Base-by-base conservation (phyloP, 2,797 vertebrate species). In the Eremophila alpestris region DNA sequence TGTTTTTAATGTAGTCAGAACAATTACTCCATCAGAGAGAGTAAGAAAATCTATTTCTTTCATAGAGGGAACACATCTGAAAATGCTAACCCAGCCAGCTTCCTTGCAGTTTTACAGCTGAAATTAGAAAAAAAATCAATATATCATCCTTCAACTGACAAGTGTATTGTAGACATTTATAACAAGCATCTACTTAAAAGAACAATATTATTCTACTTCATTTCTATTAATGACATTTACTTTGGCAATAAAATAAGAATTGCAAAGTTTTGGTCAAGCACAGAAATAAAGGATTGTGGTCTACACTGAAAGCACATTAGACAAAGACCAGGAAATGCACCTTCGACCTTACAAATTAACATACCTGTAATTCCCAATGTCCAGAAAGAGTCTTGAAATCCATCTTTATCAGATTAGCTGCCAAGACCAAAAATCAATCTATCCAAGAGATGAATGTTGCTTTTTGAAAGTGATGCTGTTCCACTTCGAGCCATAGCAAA, bases 91-190 rank as follows among this genome's bases (percentile, higher is more conserved):
- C 56, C 46, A 90, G 67, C 7, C 54, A 81, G 15, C 26, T 91
- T 40, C 48, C 52, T 77, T 69, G 23, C 17, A 82, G 19, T 79
- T 86, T 78, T 89, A 67, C 13, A 43, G 63, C 10, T 83, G 46
- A 95, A 95, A 90, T 73, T 62, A 87, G 75, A 87, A 63, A 77
- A 92, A 9, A 89, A 92, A 95, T 90, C 92, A 89, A 90, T 96
- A 85, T 29, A 58, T 80, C 49, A 76, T 90, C 59, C 60, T 90
- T 84, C 67, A 89, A 43, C 48, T 82, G 58, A 69, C 51, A 87
- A 89, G 27, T 64, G 27, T 56, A 63, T 34, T 67, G 80, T 40
- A 82, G 49, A 52, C 11, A 90, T 49, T 82, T 84, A n/a, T 79
- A 93, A 67, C 46, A 23, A 89, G 3, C 7, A 71, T 68, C 34